Base-by-base conservation (phyloP, 2,797 vertebrate genomes). In the Danio choprae region DNA sequence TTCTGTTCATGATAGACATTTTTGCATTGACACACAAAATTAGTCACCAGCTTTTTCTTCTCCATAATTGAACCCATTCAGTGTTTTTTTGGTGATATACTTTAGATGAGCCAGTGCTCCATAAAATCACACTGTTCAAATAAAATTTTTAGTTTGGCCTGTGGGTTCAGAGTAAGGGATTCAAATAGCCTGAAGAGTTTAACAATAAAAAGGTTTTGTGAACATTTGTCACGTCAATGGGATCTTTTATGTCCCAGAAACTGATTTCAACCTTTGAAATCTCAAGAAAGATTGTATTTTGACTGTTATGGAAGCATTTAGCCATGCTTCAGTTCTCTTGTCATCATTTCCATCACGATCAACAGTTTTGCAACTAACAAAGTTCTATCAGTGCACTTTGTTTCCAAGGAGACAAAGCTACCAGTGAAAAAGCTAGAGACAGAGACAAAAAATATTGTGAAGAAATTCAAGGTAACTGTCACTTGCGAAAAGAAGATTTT, bases 71-170 rank as follows among this genome's bases (percentile, higher is more conserved):
- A 29, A 29, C 29, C 3, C 29, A 29, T 29, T 29, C 29, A 29
- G 29, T 1, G 29, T 3, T 29, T 29, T 29, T 59, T 56, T 4
- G 18, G 53, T 16, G 40, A 72, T 58, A 10, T 71, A 58, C 4
- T 72, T 40, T 20, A 44, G 20, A 72, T 72, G 40, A 58, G 5
- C 13, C 4, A 44, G 18, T 29, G 38, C 40, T 43, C 18, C 8
- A 72, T 29, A 16, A 44, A 58, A 9, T 71, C n/a, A 56, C 53
- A 11, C 11, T 72, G 70, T 72, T 18, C 9, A 53, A 53, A 53
- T 51, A 70, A 40, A 69, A 53, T 70, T 40, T 0, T 4, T 18
- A 65, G n/a, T 6, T 5, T 5, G 36, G 8, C 16, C 20, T 46
- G 43, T 68, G 22, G 44, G 44, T 50, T 68, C 48, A 22, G 5